phyloP scores from a whole-genome alignment of 1,140 invertebrate genomes.

The Phenacoccus solenopsis region DNA sequence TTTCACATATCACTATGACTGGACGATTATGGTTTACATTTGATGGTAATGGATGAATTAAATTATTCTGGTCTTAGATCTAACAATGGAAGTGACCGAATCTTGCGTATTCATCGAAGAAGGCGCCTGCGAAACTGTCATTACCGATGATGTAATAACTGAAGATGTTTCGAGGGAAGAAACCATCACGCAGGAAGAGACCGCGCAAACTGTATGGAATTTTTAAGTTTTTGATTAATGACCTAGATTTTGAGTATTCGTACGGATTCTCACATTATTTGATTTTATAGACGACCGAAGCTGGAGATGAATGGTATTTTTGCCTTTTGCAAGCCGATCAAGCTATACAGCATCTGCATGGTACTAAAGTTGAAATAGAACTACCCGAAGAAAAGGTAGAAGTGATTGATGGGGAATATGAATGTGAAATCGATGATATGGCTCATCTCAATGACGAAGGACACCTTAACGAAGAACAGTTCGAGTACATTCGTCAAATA shows the following conservation, averaged over 20 bases:
- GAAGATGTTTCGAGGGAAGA: not conserved
- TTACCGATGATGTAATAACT: not conserved
- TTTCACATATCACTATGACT: not conserved
- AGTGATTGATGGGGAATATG: not conserved
- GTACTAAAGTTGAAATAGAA: not conserved
- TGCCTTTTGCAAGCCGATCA: not conserved
- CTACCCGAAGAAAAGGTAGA: not conserved
- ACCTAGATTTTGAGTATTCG: too few species aligned
- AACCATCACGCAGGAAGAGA: not conserved
- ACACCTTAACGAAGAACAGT: not conserved
- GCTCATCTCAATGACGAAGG: not conserved
- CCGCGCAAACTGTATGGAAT: too few species aligned
- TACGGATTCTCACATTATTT: too few species aligned
- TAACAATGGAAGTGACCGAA: not conserved
- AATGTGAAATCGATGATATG: not conserved
- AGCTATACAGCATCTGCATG: not conserved
- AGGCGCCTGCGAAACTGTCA: not conserved
- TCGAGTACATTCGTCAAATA: slow-evolving; percentile 4
- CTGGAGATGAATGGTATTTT: not conserved
- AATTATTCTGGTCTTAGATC: not conserved
- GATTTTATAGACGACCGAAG: not conserved
- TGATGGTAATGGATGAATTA: not conserved
- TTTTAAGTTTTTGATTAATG: too few species aligned
- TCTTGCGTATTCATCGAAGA: slow-evolving; percentile 4
- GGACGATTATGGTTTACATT: not conserved